phyloP scores from a whole-genome alignment of 2,113 vertebrate genomes.

The Anser brachyrhynchus region DNA sequence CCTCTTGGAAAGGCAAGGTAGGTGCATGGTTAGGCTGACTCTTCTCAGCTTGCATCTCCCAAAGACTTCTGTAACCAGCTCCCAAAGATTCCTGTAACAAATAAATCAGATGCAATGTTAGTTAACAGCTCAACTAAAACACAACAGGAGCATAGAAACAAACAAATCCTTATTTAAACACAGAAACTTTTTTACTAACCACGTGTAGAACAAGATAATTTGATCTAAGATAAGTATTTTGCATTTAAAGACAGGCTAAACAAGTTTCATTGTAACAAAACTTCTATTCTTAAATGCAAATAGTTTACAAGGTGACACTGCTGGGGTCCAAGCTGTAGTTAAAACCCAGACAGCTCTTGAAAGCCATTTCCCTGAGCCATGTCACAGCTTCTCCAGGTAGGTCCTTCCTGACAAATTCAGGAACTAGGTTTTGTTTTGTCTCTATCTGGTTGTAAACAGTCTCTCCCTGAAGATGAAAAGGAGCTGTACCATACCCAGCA shows the following conservation, averaged over 20 bases:
- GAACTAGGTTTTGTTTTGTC: not conserved
- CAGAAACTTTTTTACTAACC: not conserved
- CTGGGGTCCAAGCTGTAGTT: not conserved
- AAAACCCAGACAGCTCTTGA: not conserved
- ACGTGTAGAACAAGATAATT: not conserved
- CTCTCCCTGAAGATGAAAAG: not conserved
- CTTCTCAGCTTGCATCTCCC: not conserved
- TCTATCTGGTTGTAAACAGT: no score
- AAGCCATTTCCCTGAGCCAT: not conserved
- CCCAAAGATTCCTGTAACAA: not conserved
- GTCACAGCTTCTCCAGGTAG: not conserved
- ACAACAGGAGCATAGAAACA: not conserved
- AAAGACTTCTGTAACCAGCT: not conserved
- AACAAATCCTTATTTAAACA: not conserved
- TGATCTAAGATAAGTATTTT: not conserved
- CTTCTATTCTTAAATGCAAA: not conserved
- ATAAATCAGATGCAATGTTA: not conserved
- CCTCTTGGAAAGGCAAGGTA: not conserved
- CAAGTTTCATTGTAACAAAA: not conserved
- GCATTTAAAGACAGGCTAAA: not conserved
- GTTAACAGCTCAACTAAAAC: not conserved
- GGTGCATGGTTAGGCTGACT: not conserved
- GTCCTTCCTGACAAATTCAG: not conserved
- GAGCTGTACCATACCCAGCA: fast-evolving
- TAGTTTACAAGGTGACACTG: not conserved